Evolutionary conservation across 2,113 vertebrate genomes (phyloP).

Genomic region (Onychostruthus taczanowskii): DNA sequence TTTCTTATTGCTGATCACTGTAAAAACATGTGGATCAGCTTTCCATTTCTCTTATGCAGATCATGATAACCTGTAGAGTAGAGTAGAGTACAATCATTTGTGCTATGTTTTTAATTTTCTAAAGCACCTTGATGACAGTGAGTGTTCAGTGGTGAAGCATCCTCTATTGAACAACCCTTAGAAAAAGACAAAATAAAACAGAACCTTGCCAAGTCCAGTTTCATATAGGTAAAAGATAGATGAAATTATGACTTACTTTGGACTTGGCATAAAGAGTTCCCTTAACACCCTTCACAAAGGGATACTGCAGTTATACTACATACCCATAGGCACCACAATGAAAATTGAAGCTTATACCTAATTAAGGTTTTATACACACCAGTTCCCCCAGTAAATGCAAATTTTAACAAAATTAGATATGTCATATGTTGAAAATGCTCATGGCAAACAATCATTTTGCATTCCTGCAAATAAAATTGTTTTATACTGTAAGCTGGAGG

Average conservation of each 20-base stretch:
- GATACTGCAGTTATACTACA: conserved; percentile 85
- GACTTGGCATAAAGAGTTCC: conserved; percentile 76
- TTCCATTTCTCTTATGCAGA: conserved; percentile 82
- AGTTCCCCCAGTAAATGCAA: conserved; percentile 88
- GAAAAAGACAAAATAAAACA: conserved; percentile 36
- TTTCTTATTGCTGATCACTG: conserved; percentile 81
- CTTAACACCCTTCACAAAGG: conserved; percentile 79
- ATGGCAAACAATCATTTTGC: conserved; percentile 99
- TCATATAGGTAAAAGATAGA: conserved; percentile 71
- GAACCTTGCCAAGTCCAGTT: conserved; percentile 70
- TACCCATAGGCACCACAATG: conserved; percentile 83
- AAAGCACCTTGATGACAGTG: conserved; percentile 87
- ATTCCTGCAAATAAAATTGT: conserved; percentile 99
- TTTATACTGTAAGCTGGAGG: conserved; percentile 99
- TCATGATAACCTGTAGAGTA: conserved; percentile 84
- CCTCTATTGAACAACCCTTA: conserved; percentile 80
- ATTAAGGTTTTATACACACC: conserved; percentile 86
- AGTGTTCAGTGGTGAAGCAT: conserved; percentile 84
- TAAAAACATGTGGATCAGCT: conserved; percentile 78
- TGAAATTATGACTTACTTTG: conserved; percentile 68
- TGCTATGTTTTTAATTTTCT: conserved; percentile 84
- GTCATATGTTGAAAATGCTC: conserved; percentile 99
- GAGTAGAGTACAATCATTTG: conserved; percentile 84
- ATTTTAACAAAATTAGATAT: conserved; percentile 88
- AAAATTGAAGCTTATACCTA: conserved; percentile 81